Percentiles rank a stretch among this genome's conserved stretches.
Conservation (phyloP, 53 echinoderm and acorn worm genomes). For the Apostichopus leukothele region DNA sequence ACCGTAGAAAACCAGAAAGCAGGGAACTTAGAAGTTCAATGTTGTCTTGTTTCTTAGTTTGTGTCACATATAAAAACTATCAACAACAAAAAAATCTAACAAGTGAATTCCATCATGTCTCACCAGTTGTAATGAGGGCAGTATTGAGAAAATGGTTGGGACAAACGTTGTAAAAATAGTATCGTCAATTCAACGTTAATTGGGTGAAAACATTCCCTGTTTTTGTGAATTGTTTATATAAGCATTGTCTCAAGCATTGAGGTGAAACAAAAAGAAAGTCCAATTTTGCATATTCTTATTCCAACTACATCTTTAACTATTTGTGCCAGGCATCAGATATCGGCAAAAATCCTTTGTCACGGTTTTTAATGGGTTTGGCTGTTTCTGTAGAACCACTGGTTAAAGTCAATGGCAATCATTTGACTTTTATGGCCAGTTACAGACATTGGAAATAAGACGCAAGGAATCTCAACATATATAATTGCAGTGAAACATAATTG, state of each 20-base stretch:
- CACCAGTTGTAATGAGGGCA: background rate
- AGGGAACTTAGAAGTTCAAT: background rate
- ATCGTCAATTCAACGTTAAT: background rate
- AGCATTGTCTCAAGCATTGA: background rate
- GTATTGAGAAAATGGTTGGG: background rate
- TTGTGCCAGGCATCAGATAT: too few relatives aligned
- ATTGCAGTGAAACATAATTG: too few relatives aligned
- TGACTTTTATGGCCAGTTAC: too few relatives aligned
- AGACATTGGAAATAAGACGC: too few relatives aligned
- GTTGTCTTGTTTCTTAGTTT: background rate
- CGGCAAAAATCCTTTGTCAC: too few relatives aligned
- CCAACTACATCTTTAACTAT: too few relatives aligned
- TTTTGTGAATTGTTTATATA: background rate
- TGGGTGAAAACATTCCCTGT: constrained; percentile 1
- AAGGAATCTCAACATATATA: too few relatives aligned
- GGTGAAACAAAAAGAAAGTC: background rate
- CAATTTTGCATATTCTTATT: too few relatives aligned
- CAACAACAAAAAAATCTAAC: background rate
- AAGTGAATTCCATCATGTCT: background rate
- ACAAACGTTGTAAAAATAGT: background rate
- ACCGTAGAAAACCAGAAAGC: background rate
- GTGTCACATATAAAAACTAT: background rate
- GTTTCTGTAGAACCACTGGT: too few relatives aligned
- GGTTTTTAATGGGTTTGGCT: too few relatives aligned
- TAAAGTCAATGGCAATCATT: too few relatives aligned